Evolutionary conservation across 2,888 invertebrate genomes (phyloP).

Genomic region (Amaurobius ferox): DNA sequence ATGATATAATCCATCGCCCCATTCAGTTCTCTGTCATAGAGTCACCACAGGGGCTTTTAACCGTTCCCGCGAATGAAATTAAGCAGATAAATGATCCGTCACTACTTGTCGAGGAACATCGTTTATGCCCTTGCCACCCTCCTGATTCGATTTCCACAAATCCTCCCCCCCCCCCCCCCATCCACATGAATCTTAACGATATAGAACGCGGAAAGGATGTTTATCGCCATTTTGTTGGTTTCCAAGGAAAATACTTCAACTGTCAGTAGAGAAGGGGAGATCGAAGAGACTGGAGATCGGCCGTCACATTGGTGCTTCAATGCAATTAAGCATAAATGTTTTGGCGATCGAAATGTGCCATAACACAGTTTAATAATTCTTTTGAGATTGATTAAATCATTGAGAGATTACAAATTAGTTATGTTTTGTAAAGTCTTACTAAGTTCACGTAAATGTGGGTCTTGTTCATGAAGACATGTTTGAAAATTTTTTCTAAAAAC

Average conservation of each 20-base stretch:
- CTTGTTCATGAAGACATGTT: too few species aligned
- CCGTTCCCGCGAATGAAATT: conserved; percentile 2
- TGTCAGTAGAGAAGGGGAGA: too few species aligned
- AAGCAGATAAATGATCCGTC: conserved; percentile 12
- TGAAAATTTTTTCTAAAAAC: too few species aligned
- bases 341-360: too few species aligned
- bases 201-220: neutral
- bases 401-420: too few species aligned
- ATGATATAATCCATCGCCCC: neutral
- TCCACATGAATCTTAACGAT: neutral
- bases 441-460: too few species aligned
- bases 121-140: neutral
- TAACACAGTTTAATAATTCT: too few species aligned
- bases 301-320: too few species aligned
- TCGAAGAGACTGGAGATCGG: too few species aligned
- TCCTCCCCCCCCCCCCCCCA: neutral
- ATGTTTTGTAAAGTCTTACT: too few species aligned
- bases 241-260: neutral
- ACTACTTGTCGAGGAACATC: neutral
- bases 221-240: neutral
- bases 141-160: neutral
- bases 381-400: too few species aligned
- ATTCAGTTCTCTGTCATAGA: neutral
- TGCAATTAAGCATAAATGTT: too few species aligned
- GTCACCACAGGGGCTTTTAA: conserved; percentile 3